Conservation (phyloP, 1,140 invertebrate genomes). For the Lepidotrigona ventralis region DNA sequence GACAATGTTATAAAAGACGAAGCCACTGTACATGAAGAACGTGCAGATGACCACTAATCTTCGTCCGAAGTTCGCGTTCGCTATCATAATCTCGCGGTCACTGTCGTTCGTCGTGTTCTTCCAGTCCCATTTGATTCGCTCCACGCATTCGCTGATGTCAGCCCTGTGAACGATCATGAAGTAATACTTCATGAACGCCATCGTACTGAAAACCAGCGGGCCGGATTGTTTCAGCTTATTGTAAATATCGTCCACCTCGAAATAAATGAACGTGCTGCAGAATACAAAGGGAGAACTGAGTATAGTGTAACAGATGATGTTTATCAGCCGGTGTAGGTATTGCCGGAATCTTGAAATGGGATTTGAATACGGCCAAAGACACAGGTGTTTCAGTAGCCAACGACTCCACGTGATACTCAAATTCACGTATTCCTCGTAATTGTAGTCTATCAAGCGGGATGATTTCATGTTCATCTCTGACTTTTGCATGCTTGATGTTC, state of each 20-base stretch:
- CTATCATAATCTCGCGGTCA: constrained; percentile 47
- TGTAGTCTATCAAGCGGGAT: not conserved
- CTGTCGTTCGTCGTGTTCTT: constrained; percentile 17
- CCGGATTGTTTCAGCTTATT: constrained; percentile 66
- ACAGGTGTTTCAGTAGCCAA: constrained; percentile 53
- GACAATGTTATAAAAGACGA: constrained; percentile 41
- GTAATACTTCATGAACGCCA: constrained; percentile 68
- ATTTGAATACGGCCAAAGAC: constrained; percentile 43
- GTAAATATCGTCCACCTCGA: constrained; percentile 62
- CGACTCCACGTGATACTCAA: constrained; percentile 50
- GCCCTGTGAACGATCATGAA: constrained; percentile 54
- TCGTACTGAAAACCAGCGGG: constrained; percentile 68
- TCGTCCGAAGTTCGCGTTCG: constrained; percentile 41
- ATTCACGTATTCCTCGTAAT: not conserved
- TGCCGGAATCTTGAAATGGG: not conserved
- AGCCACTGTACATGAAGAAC: constrained; percentile 50
- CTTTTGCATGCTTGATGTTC: not conserved
- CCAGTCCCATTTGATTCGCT: constrained; percentile 69
- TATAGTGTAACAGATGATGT: constrained; percentile 9
- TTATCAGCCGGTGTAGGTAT: not conserved
- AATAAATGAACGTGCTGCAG: not conserved
- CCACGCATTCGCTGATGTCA: constrained; percentile 64
- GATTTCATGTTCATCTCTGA: not conserved
- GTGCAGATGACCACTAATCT: constrained; percentile 30
- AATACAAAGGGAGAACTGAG: constrained; percentile 46